A percentile compares a stretch with the other conserved stretches of the same genome.
Conservation (phyloP, 2,113 vertebrate species). For the Anser cygnoides region DNA sequence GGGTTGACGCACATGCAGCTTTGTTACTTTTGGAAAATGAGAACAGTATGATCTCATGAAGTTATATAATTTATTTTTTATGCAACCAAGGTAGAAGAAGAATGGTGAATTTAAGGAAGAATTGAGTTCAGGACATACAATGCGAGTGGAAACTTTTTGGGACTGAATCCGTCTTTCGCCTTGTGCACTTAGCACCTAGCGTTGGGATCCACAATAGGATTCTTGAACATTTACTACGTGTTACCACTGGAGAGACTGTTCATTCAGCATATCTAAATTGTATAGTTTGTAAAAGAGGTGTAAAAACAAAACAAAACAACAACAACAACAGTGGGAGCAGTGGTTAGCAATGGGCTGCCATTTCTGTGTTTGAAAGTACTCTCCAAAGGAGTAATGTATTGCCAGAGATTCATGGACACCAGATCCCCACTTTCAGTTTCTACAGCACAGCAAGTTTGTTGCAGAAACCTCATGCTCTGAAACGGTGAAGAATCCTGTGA, state of each 20-base stretch:
- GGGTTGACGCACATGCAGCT: neutral
- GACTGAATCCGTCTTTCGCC: neutral
- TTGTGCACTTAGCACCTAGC: neutral
- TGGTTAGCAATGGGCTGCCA: neutral
- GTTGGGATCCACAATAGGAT: rapidly evolving
- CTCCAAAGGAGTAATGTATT: neutral
- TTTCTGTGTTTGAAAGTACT: neutral
- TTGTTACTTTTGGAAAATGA: neutral
- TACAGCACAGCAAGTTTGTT: neutral
- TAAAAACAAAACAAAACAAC: neutral
- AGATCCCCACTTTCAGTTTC: neutral
- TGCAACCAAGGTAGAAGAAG: neutral
- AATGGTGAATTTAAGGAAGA: neutral
- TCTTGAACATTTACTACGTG: neutral
- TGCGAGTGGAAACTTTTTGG: neutral
- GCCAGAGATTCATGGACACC: neutral
- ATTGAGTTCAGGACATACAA: neutral
- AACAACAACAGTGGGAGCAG: neutral
- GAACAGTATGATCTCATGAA: neutral
- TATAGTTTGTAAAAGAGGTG: neutral
- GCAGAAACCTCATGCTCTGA: neutral
- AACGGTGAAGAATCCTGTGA: neutral
- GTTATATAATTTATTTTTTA: neutral
- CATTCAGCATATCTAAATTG: neutral
- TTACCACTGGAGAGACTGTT: neutral